These are phyloP conservation scores for Xestia rhomboidea DNA, from an alignment of 2,888 invertebrate genomes.

Conservation along the genomic window DNA sequence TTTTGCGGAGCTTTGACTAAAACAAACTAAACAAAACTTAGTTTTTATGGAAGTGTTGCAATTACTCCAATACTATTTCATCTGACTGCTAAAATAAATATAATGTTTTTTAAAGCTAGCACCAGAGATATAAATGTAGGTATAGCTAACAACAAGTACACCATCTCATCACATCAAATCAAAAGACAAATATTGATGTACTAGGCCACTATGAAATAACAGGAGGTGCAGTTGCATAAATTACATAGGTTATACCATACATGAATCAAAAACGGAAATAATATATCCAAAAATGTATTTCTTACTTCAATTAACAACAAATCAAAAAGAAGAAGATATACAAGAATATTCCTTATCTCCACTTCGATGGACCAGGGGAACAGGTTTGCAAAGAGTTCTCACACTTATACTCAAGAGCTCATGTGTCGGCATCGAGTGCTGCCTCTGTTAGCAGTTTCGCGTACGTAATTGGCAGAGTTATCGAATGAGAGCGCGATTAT, in stretches of 20 bases:
- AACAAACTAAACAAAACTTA: not conserved
- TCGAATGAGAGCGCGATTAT: slow-evolving; percentile 53
- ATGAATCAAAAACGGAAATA: not conserved
- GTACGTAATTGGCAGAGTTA: slow-evolving; percentile 55
- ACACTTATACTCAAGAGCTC: slow-evolving; percentile 61
- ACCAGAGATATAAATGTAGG: not conserved
- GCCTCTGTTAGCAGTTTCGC: slow-evolving; percentile 52
- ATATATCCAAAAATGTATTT: not conserved
- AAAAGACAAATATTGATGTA: not conserved
- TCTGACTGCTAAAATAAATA: not conserved
- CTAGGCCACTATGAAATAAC: slow-evolving; percentile 12
- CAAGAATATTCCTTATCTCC: not conserved
- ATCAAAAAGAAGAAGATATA: not conserved
- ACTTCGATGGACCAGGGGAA: slow-evolving; percentile 27
- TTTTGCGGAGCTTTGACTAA: not conserved
- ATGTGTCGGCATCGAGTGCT: slow-evolving; percentile 58
- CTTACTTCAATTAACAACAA: not conserved
- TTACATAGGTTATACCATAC: not conserved
- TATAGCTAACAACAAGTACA: not conserved
- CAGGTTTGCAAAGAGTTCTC: slow-evolving; percentile 52
- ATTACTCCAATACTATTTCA: not conserved
- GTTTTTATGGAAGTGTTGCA: not conserved
- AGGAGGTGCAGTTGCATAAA: not conserved
- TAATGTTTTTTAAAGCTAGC: not conserved
- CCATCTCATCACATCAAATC: not conserved